Conservation (phyloP, 2,113 vertebrate species). For the Sterrhoptilus dennistouni region DNA sequence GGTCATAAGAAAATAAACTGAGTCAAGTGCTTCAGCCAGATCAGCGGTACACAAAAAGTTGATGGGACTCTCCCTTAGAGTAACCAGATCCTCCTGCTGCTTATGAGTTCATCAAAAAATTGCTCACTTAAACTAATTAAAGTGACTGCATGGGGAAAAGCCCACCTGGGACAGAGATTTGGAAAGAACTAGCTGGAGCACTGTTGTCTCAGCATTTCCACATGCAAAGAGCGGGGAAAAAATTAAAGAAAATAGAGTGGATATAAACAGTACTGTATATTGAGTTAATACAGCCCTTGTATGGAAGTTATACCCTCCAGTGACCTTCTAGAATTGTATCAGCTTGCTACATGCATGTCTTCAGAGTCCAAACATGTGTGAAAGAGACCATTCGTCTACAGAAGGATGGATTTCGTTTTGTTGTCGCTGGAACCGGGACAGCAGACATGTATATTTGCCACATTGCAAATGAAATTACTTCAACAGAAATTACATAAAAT, state of each 20-base stretch:
- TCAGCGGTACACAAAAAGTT: constrained; percentile 13
- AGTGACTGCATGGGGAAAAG: background rate
- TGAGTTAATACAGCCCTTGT: constrained; percentile 85
- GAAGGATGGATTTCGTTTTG: constrained; percentile 79
- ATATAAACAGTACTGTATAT: constrained; percentile 76
- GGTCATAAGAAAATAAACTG: constrained; percentile 64
- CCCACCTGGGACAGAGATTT: background rate
- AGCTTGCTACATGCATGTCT: constrained; percentile 89
- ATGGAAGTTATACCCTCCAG: constrained; percentile 84
- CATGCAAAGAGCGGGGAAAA: constrained; percentile 79
- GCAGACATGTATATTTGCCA: constrained; percentile 78
- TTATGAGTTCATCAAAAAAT: background rate
- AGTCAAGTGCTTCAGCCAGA: constrained; percentile 73
- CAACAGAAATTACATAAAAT: constrained; percentile 74
- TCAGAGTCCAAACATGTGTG: constrained; percentile 90
- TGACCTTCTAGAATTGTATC: constrained; percentile 79
- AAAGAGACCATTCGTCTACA: constrained; percentile 83
- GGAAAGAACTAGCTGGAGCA: constrained; percentile 74
- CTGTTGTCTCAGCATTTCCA: constrained; percentile 77
- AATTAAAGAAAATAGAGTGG: constrained; percentile 69
- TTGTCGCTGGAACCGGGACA: constrained; percentile 74
- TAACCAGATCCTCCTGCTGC: background rate
- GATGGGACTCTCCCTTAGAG: background rate
- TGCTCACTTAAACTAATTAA: background rate
- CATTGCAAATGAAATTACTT: constrained; percentile 75